A percentile compares a stretch with the other conserved stretches of the same genome.
Evolutionary conservation across 2,797 vertebrate species (phyloP).

Genomic region (Meriones psammophilus): DNA sequence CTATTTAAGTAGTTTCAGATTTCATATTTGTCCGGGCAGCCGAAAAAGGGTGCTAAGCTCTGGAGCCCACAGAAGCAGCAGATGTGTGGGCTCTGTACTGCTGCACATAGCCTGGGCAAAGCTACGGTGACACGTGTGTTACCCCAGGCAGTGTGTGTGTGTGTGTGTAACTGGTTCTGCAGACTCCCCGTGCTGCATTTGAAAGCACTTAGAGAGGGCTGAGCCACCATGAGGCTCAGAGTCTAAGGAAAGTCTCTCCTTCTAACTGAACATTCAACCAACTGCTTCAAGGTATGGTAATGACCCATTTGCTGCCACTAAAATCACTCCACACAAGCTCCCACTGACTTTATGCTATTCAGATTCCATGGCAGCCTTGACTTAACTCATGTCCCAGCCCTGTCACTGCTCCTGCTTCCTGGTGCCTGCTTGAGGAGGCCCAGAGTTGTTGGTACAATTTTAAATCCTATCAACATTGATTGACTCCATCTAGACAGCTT

Average conservation of each 20-base stretch:
- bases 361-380: not conserved
- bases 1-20: conserved; percentile 1
- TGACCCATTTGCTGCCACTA: not conserved
- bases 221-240: not conserved
- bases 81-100: not conserved
- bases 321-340: not conserved
- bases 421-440: not conserved
- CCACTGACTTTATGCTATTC: too few relatives aligned
- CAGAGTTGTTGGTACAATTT: not conserved
- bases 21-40: not conserved
- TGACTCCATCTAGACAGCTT: not conserved
- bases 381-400: not conserved
- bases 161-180: not conserved
- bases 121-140: not conserved
- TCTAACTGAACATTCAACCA: not conserved
- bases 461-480: not conserved
- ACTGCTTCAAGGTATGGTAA: not conserved
- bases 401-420: not conserved
- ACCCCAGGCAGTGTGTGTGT: not conserved
- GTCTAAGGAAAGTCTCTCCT: not conserved
- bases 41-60: not conserved
- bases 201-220: not conserved
- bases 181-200: not conserved
- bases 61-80: not conserved
- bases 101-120: not conserved